phyloP scores from a whole-genome alignment of 1,140 invertebrate genomes.

The Pseudomyrmex sp. region DNA sequence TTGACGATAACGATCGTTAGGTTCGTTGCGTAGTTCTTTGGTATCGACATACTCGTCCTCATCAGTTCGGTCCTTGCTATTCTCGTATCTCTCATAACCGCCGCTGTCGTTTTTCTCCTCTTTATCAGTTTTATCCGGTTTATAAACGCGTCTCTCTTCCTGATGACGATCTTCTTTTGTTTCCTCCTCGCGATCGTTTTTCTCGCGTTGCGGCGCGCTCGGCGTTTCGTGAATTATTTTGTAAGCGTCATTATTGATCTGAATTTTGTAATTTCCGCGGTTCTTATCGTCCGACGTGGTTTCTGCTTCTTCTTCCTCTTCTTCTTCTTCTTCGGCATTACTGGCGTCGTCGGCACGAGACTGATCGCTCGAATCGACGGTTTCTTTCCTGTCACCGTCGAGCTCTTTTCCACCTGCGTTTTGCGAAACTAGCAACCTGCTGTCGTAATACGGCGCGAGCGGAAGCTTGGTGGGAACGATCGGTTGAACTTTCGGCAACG shows the following conservation, averaged over 20 bases:
- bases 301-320: conserved; percentile 5
- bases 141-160: not conserved
- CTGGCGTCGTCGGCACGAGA: not conserved
- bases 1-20: not conserved
- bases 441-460: conserved; percentile 27
- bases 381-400: not conserved
- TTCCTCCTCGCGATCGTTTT: not conserved
- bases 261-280: conserved; percentile 27
- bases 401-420: not conserved
- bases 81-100: not conserved
- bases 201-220: not conserved
- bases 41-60: not conserved
- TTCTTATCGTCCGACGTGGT: not conserved
- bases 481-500: not conserved
- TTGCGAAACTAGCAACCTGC: not conserved
- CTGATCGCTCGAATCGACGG: not conserved
- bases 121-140: conserved; percentile 34
- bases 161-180: not conserved
- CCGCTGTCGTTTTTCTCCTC: not conserved
- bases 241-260: not conserved
- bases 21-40: not conserved
- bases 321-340: not conserved
- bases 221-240: not conserved
- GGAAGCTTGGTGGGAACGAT: not conserved
- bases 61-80: conserved; percentile 8